These are phyloP conservation scores for Leuciscus idus DNA, from an alignment of 2,113 vertebrate genomes.

Conservation along the genomic window DNA sequence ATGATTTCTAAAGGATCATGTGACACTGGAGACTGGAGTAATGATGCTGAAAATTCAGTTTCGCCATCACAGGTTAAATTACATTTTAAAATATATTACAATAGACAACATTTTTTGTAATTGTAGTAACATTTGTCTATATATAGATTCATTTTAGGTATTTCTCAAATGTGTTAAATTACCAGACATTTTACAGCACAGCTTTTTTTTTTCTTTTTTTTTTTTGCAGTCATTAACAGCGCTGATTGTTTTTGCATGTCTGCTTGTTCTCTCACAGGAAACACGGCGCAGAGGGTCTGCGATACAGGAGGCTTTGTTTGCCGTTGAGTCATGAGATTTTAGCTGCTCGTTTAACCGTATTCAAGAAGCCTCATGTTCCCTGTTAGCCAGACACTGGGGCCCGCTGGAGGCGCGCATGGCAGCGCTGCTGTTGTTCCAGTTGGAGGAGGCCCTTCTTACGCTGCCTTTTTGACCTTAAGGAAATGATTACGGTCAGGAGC, in stretches of 20 bases:
- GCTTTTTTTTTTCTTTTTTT: background rate
- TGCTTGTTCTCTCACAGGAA: background rate
- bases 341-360: slow-evolving; percentile 41
- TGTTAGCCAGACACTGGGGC: slow-evolving; percentile 46
- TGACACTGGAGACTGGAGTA: too few relatives aligned
- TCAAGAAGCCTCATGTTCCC: slow-evolving; percentile 50
- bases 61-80: too few relatives aligned
- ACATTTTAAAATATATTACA: too few relatives aligned
- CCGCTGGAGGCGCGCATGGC: slow-evolving; percentile 41
- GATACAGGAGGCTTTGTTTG: slow-evolving; percentile 21
- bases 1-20: too few relatives aligned
- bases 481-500: slow-evolving; percentile 59
- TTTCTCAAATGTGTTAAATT: background rate
- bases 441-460: slow-evolving; percentile 49
- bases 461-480: slow-evolving; percentile 57
- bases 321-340: background rate
- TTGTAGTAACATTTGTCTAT: too few relatives aligned
- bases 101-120: too few relatives aligned
- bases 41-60: too few relatives aligned
- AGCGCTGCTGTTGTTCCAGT: slow-evolving; percentile 53
- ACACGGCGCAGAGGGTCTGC: background rate
- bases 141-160: too few relatives aligned
- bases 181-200: background rate
- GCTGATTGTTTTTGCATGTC: slow-evolving; percentile 18
- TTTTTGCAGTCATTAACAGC: background rate